These are phyloP conservation scores for Zaprionus bogoriensis DNA, from an alignment of 2,888 invertebrate species.

Conservation along the genomic window DNA sequence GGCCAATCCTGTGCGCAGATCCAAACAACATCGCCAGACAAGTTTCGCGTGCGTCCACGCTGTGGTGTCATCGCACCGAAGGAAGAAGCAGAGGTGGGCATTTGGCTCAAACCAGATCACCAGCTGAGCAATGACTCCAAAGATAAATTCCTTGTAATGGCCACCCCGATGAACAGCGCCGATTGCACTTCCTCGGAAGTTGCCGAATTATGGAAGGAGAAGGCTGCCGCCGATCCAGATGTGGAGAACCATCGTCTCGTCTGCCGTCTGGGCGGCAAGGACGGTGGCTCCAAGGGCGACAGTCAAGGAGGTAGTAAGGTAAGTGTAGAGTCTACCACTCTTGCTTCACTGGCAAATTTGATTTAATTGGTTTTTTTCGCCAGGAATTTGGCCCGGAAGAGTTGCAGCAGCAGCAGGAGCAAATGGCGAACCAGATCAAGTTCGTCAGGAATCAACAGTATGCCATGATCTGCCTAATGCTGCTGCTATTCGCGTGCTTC, in stretches of 20 bases:
- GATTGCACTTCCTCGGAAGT: conserved; percentile 84
- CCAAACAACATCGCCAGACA: conserved; percentile 97
- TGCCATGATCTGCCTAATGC: conserved; percentile 83
- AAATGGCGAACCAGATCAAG: conserved; percentile 84
- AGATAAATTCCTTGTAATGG: conserved; percentile 95
- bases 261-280: conserved; percentile 82
- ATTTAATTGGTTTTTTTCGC: background rate
- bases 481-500: conserved; percentile 82
- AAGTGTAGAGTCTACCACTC: too few species aligned
- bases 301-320: conserved; percentile 2
- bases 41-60: conserved; percentile 95
- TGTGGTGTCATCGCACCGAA: conserved; percentile 89
- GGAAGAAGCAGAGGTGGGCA: conserved; percentile 86
- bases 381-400: conserved; percentile 50
- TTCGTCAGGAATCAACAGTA: conserved; percentile 84
- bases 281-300: background rate
- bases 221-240: conserved; percentile 84
- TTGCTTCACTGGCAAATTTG: too few species aligned
- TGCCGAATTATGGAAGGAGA: conserved; percentile 89
- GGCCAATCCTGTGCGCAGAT: conserved; percentile 85
- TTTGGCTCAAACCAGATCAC: conserved; percentile 90
- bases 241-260: conserved; percentile 89
- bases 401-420: conserved; percentile 80
- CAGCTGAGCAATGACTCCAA: conserved; percentile 87
- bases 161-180: conserved; percentile 86